phyloP scores from a whole-genome alignment of 1,140 invertebrate species.

The Plectrocnemia conspersa region DNA sequence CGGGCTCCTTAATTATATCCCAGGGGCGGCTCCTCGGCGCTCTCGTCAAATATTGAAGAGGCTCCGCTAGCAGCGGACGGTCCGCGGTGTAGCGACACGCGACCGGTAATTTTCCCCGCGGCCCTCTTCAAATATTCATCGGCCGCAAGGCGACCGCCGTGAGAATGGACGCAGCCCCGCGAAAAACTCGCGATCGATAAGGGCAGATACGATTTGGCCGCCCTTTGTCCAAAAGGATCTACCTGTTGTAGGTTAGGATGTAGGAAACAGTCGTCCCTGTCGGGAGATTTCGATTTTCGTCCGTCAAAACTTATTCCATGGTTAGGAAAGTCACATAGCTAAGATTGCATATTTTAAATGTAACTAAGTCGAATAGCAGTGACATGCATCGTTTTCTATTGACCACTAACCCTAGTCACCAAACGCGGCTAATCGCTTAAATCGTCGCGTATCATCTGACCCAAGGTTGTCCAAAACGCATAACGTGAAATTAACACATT shows the following conservation, averaged over 20 bases:
- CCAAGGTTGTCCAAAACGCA: too few relatives aligned
- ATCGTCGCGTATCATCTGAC: too few relatives aligned
- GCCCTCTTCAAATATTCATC: constrained; percentile 6
- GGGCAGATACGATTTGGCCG: background rate
- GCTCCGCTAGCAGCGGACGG: too few relatives aligned
- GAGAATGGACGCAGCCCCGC: background rate
- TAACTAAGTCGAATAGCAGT: too few relatives aligned
- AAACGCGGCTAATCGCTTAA: too few relatives aligned
- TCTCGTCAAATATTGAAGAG: constrained; percentile 4
- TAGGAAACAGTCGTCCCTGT: background rate
- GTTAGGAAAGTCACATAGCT: background rate
- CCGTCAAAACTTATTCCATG: background rate
- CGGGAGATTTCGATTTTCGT: too few relatives aligned
- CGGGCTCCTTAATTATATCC: constrained; percentile 8
- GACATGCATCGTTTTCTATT: too few relatives aligned
- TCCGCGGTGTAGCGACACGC: background rate
- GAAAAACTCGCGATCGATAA: background rate
- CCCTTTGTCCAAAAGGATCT: background rate
- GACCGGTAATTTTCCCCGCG: background rate
- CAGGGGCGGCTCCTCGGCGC: background rate
- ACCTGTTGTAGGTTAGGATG: background rate
- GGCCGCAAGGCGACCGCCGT: background rate
- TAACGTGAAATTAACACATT: too few relatives aligned
- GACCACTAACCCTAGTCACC: too few relatives aligned
- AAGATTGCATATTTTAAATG: too few relatives aligned